Conservation (phyloP, 2,113 vertebrate species). For the Sceloporus undulatus region DNA sequence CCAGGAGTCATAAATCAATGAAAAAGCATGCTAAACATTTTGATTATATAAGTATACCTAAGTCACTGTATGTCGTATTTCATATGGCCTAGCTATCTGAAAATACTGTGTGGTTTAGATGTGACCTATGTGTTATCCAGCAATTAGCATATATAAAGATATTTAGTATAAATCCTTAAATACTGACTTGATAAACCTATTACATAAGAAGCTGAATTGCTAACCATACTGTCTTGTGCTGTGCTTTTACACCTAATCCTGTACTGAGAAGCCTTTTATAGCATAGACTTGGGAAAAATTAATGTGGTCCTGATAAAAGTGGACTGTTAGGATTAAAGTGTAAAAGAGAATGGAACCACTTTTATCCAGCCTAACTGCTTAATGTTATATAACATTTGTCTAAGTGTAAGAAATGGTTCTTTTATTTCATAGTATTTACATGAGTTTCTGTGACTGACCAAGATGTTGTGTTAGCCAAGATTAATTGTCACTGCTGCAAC, state of each 20-base stretch:
- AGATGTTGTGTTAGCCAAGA: background rate
- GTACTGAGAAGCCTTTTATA: slow-evolving; percentile 21
- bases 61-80: slow-evolving; percentile 36
- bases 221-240: slow-evolving; percentile 35
- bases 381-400: background rate
- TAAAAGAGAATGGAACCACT: slow-evolving; percentile 10
- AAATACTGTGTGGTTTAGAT: slow-evolving; percentile 40
- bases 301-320: slow-evolving; percentile 27
- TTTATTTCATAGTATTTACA: too few relatives aligned
- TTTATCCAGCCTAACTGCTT: background rate
- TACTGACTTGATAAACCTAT: slow-evolving; percentile 49
- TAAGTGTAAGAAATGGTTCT: background rate
- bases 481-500: too few relatives aligned
- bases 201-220: slow-evolving; percentile 41
- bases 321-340: slow-evolving; percentile 15
- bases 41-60: slow-evolving; percentile 35
- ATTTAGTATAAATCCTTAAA: slow-evolving; percentile 38
- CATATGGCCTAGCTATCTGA: slow-evolving; percentile 19
- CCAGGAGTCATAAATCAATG: slow-evolving; percentile 35
- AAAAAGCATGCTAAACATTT: slow-evolving; percentile 29
- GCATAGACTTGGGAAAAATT: slow-evolving; percentile 14
- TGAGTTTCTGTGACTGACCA: background rate
- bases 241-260: slow-evolving; percentile 30
- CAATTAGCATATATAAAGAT: slow-evolving; percentile 42
- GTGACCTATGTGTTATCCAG: slow-evolving; percentile 17